phyloP scores from a whole-genome alignment of 2,113 vertebrate genomes.

The Maccullochella peelii region DNA sequence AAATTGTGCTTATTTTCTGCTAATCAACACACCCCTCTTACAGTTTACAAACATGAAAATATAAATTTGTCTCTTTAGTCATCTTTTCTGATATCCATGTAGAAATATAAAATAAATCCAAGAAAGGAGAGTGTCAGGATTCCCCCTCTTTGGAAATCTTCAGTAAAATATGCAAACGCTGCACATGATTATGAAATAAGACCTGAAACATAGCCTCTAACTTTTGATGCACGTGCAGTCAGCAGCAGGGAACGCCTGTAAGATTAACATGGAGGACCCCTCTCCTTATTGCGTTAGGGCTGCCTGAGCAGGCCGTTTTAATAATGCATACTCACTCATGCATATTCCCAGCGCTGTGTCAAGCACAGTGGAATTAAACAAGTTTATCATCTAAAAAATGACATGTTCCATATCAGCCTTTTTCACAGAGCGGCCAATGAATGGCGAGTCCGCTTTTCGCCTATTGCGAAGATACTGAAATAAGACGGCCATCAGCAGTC shows the following conservation, averaged over 20 bases:
- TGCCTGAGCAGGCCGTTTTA: conserved; percentile 71
- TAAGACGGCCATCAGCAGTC: conserved; percentile 63
- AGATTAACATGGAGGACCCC: conserved; percentile 72
- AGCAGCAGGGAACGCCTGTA: conserved; percentile 68
- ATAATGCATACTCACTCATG: conserved; percentile 82
- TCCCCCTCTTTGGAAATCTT: conserved; percentile 34
- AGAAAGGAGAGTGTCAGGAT: conserved; percentile 14
- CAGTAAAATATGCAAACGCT: conserved; percentile 66
- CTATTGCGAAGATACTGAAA: conserved; percentile 60
- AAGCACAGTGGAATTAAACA: conserved; percentile 78
- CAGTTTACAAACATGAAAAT: not conserved
- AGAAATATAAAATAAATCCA: conserved; percentile 7
- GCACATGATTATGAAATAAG: conserved; percentile 71
- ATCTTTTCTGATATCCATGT: not conserved
- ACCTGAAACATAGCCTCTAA: conserved; percentile 61
- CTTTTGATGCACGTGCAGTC: conserved; percentile 63
- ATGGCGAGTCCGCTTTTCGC: conserved; percentile 46
- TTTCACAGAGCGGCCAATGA: conserved; percentile 49
- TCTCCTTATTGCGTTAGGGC: conserved; percentile 64
- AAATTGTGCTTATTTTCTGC: not conserved
- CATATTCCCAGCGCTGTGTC: conserved; percentile 72
- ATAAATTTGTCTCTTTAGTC: conserved; percentile 6
- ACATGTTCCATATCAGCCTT: conserved; percentile 63
- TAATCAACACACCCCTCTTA: not conserved
- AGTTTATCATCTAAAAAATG: conserved; percentile 79